These are phyloP conservation scores for Tenebrio molitor DNA, from an alignment of 1,140 invertebrate species.

Conservation along the genomic window DNA sequence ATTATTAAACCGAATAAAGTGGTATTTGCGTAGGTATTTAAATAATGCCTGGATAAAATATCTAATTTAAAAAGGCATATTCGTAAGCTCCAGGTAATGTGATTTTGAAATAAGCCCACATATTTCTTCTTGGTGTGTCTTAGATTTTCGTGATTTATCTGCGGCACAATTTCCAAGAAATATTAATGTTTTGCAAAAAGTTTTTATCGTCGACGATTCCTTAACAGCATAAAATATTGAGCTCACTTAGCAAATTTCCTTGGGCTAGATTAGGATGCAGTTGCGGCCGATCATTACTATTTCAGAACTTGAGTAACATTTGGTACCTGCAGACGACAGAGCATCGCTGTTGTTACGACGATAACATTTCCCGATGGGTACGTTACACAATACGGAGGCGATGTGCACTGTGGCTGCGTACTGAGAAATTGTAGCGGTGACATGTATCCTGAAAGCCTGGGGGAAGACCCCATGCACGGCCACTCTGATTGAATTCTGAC, in stretches of 20 bases:
- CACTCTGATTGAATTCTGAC: conserved; percentile 57
- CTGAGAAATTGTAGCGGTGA: conserved; percentile 24
- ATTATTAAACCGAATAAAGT: no score
- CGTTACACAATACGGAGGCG: neutral
- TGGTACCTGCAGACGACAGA: neutral
- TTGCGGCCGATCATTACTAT: conserved; percentile 12
- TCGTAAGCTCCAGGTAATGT: conserved; percentile 8
- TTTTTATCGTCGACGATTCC: neutral
- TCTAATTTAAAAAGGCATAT: conserved; percentile 17
- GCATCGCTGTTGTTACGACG: conserved; percentile 1
- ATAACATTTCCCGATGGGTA: neutral
- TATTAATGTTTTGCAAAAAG: conserved; percentile 24
- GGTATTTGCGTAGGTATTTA: no score
- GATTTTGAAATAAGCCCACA: conserved; percentile 19
- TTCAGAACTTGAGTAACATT: neutral
- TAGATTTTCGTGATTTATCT: conserved; percentile 20
- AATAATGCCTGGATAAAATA: neutral
- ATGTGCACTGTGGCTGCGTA: conserved; percentile 4
- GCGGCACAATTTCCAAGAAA: conserved; percentile 8
- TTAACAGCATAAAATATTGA: neutral
- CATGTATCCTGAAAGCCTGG: conserved; percentile 37
- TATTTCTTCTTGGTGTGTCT: conserved; percentile 12
- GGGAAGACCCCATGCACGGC: conserved; percentile 32
- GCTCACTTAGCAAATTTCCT: no score
- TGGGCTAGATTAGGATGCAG: no score